Percentiles rank a stretch among this genome's conserved stretches.
phyloP scores from a whole-genome alignment of 2,113 vertebrate genomes.

The Rhinopomastus cyanomelas region DNA sequence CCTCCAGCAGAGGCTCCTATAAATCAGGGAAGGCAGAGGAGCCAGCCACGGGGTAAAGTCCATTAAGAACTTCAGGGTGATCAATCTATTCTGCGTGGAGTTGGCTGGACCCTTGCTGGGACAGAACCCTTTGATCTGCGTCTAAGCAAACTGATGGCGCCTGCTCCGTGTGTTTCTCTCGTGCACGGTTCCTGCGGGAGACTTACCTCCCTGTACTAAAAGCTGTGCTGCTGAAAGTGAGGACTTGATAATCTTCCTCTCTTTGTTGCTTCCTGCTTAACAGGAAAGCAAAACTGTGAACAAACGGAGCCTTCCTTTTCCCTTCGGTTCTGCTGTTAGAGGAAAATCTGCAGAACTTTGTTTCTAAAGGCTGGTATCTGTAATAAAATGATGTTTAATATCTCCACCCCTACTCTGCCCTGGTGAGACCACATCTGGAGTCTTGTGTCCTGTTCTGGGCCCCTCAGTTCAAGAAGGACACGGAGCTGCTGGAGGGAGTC shows the following conservation, averaged over 20 bases:
- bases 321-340: background rate
- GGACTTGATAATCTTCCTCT: background rate
- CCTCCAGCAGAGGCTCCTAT: slow-evolving; percentile 7
- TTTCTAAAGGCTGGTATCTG: background rate
- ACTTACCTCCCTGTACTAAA: background rate
- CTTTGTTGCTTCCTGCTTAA: background rate
- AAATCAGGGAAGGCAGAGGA: slow-evolving; percentile 1
- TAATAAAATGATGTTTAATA: too few species aligned
- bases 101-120: background rate
- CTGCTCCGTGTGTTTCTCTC: background rate
- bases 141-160: background rate
- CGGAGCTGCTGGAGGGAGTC: too few species aligned
- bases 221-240: background rate
- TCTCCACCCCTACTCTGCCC: too few species aligned
- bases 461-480: too few species aligned
- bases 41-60: background rate
- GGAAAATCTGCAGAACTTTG: background rate
- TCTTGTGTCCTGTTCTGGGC: too few species aligned
- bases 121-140: background rate
- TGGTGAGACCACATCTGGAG: too few species aligned
- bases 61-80: slow-evolving; percentile 9
- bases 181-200: background rate
- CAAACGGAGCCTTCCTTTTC: background rate
- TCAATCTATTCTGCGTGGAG: background rate
- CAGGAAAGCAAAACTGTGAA: background rate